Conservation (phyloP, 2,113 vertebrate genomes). For the Carlito syrichta region DNA sequence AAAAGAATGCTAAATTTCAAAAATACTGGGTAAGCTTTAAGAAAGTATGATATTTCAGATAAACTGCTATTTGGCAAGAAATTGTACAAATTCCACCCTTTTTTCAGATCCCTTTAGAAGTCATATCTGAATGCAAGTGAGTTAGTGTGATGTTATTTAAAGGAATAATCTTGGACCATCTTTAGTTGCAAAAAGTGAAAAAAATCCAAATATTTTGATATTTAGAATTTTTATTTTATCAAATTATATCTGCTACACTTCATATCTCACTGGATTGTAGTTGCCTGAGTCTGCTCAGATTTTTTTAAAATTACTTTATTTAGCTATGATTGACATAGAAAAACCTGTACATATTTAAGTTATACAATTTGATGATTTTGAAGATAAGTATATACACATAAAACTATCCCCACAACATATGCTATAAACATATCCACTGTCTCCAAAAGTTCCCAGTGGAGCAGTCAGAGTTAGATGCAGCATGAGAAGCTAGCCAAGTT, state of each 20-base stretch:
- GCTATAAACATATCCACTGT: background rate
- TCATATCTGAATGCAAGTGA: background rate
- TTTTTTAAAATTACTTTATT: background rate
- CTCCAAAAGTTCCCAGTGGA: background rate
- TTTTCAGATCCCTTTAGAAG: background rate
- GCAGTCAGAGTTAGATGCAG: background rate
- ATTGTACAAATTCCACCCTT: background rate
- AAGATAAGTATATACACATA: background rate
- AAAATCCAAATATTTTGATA: background rate
- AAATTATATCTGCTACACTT: background rate
- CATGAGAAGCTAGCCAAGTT: background rate
- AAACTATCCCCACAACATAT: background rate
- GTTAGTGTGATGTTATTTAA: background rate
- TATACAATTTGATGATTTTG: background rate
- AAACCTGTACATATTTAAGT: background rate
- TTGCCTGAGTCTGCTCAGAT: background rate
- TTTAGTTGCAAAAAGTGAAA: background rate
- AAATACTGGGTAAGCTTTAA: background rate
- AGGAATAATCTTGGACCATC: background rate
- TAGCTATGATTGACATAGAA: background rate
- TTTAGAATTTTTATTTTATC: background rate
- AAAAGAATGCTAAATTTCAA: background rate
- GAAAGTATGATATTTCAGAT: background rate
- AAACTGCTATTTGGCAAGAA: background rate
- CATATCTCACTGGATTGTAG: background rate